Conservation (phyloP, 2,113 vertebrate species). For the Antidorcas marsupialis region DNA sequence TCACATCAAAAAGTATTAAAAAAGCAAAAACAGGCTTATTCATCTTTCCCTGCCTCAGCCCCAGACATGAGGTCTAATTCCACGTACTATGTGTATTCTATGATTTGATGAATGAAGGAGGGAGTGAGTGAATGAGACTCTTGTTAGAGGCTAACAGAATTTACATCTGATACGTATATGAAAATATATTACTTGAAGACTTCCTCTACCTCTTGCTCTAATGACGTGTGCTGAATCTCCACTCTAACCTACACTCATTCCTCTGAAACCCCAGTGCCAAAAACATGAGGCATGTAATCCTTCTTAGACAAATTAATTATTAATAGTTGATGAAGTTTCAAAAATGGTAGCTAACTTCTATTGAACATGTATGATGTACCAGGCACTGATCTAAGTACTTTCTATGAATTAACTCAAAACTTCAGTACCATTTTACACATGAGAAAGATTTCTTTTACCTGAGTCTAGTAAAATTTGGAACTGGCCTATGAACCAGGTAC, state of each 20-base stretch:
- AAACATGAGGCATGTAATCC: background rate
- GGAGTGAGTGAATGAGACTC: background rate
- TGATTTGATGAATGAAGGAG: background rate
- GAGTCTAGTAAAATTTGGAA: background rate
- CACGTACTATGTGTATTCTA: background rate
- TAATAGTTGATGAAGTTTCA: background rate
- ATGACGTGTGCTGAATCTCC: background rate
- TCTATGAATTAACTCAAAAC: background rate
- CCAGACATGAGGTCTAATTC: background rate
- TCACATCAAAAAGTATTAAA: background rate
- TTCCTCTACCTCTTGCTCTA: background rate
- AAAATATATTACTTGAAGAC: background rate
- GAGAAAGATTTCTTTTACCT: background rate
- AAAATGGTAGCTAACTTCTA: background rate
- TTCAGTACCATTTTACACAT: background rate
- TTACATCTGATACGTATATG: background rate
- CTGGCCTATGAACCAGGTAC: background rate
- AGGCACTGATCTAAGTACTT: background rate
- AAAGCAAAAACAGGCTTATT: background rate
- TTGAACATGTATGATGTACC: background rate
- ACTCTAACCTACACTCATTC: background rate
- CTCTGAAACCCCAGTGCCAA: background rate
- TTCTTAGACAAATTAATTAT: background rate
- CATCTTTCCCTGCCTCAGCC: background rate
- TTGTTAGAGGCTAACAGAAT: background rate